phyloP scores from a whole-genome alignment of 2,113 vertebrate species.

The Bolborhynchus lineola region DNA sequence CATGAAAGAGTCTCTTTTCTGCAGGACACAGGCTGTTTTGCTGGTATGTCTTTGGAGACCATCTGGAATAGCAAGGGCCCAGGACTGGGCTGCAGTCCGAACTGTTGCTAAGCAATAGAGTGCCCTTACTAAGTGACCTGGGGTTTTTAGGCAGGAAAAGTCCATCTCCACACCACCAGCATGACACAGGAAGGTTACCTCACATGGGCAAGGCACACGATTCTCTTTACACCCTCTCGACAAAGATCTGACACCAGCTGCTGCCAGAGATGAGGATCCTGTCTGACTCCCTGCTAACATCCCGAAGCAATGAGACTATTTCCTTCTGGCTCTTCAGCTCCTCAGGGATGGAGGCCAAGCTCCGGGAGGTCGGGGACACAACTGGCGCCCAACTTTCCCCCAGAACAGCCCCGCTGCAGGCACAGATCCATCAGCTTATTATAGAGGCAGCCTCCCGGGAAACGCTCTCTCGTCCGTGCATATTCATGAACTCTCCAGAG shows the following conservation, averaged over 20 bases:
- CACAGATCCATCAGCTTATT: not conserved
- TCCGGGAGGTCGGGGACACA: not conserved
- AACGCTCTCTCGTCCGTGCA: not conserved
- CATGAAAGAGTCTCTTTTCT: not conserved
- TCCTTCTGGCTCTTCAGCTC: not conserved
- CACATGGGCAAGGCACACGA: not conserved
- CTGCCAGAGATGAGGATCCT: not conserved
- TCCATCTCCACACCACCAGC: not conserved
- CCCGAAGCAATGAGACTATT: not conserved
- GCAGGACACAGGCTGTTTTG: not conserved
- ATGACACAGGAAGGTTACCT: not conserved
- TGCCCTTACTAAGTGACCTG: not conserved
- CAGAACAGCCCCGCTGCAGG: not conserved
- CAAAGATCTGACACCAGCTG: not conserved
- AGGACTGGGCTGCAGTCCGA: not conserved
- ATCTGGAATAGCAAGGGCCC: not conserved
- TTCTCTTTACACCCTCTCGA: not conserved
- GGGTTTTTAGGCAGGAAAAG: not conserved
- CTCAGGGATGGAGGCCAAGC: not conserved
- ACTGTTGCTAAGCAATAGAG: not conserved
- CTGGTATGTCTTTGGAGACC: not conserved
- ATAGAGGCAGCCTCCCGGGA: not conserved
- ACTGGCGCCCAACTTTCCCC: constrained; percentile 48
- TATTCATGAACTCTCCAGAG: constrained; percentile 40
- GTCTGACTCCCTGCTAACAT: not conserved